phyloP scores from a whole-genome alignment of 2,113 vertebrate species.

The Ifrita kowaldi region DNA sequence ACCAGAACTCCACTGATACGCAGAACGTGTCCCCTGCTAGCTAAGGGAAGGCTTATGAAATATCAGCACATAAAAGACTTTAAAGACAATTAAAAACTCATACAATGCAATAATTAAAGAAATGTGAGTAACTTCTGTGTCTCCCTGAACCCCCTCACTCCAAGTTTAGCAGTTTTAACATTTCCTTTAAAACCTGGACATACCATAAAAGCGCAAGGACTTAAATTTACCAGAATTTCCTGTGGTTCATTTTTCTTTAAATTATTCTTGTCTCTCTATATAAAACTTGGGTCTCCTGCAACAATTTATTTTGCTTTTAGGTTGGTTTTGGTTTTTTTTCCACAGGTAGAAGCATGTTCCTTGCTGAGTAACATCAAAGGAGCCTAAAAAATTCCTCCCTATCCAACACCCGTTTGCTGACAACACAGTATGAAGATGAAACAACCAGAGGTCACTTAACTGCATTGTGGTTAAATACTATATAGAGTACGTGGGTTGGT shows the following conservation, averaged over 20 bases:
- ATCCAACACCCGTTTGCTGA: conserved; percentile 17
- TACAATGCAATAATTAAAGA: neutral
- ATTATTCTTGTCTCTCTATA: neutral
- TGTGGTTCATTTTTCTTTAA: neutral
- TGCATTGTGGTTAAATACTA: conserved; percentile 80
- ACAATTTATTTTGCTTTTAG: neutral
- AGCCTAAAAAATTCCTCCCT: neutral
- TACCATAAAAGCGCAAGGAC: neutral
- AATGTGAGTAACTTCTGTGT: neutral
- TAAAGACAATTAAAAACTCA: neutral
- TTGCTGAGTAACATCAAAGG: neutral
- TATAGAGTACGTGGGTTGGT: conserved; percentile 75
- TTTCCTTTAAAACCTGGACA: neutral
- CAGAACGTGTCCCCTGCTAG: neutral
- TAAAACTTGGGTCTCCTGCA: neutral
- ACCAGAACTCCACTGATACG: neutral
- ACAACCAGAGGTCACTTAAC: conserved; percentile 95
- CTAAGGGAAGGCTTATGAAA: neutral
- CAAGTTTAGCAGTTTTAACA: neutral
- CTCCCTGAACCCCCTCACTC: neutral
- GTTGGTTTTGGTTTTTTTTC: neutral
- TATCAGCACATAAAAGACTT: neutral
- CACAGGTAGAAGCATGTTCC: neutral
- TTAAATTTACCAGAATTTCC: neutral
- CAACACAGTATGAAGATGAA: conserved; percentile 99